Conservation (phyloP, 2,113 vertebrate genomes). For the Nothoprocta perdicaria region DNA sequence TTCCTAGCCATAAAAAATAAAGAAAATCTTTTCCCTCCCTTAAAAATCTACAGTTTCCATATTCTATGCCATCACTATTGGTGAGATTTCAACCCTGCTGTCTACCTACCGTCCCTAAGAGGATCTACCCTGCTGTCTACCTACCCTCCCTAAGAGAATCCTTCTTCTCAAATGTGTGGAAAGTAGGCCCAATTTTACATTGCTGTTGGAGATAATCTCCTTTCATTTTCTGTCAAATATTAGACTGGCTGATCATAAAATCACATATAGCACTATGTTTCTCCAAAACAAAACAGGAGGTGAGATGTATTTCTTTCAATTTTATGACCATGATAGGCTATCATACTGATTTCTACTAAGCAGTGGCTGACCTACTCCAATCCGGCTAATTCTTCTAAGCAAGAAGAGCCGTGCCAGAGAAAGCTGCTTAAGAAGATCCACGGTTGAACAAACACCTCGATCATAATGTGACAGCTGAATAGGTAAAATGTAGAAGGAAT, state of each 20-base stretch:
- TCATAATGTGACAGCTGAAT: not conserved
- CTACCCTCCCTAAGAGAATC: not conserved
- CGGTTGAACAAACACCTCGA: not conserved
- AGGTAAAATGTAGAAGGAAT: not conserved
- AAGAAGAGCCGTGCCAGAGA: not conserved
- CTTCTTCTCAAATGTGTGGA: not conserved
- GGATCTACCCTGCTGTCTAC: not conserved
- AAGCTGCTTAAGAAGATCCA: not conserved
- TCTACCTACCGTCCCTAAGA: not conserved
- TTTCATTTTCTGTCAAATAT: not conserved
- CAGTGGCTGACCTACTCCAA: not conserved
- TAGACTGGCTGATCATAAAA: not conserved
- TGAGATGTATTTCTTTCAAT: not conserved
- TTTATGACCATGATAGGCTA: rapidly evolving
- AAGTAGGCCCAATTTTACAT: not conserved
- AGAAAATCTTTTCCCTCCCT: not conserved
- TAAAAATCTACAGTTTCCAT: not conserved
- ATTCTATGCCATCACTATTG: rapidly evolving
- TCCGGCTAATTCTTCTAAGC: not conserved
- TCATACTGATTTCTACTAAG: not conserved
- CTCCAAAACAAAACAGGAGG: not conserved
- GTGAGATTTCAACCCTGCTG: not conserved
- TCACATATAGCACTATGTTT: not conserved
- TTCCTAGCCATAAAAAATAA: no score
- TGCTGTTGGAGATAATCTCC: not conserved